Base-by-base conservation (phyloP, 2,797 vertebrate species). In the Cirrhinus mrigala region DNA sequence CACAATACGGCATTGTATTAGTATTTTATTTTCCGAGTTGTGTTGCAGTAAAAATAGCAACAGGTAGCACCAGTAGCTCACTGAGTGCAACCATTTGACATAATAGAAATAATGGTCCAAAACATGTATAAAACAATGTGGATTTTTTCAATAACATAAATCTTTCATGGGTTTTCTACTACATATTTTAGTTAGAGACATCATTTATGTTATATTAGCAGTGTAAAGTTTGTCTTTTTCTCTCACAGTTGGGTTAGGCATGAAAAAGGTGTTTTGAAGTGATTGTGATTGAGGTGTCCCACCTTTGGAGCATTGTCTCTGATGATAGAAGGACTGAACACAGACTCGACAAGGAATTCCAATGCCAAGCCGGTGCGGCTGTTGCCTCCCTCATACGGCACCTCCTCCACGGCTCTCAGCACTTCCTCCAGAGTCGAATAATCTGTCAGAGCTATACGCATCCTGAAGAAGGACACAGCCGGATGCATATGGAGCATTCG, bases 241-340 rank as follows among this genome's bases (percentile, higher is more conserved):
- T 33, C 11, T n/a, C 33, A 15, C 24, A 68, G 44, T 5, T 33
- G 60, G 44, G 44, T 37, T 20, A 20, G 16, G 37, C 15, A 46
- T 6, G 14, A 48, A 64, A 16, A 60, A 60, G 40, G 18, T 37
- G 48, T 83, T 76, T 64, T 50, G n/a, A 64, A 83, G 62, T 52
- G 29, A 84, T 56, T 68, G 48, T 56, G 60, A 44, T 40, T 64
- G 6, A 66, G 44, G 64, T 4, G 1, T 0, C 74, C 10, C 78
- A 98, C 97, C 96, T 97, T 97, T 3, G 97, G 95, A 3, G 94
- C 92, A 24, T 95, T 92, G 79, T 96, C 95, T 87, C 94, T 94
- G 77, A 88, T 89, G 1, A 92, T 93, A n/a, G 90, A 94, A 0
- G 90, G 85, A 54, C 89, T 94, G 90, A 97, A 96, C 83, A 95